Percentiles rank a stretch among this genome's conserved stretches.
Evolutionary conservation across 1,140 invertebrate genomes (phyloP).

Genomic region (Drosophila murphyi): DNA sequence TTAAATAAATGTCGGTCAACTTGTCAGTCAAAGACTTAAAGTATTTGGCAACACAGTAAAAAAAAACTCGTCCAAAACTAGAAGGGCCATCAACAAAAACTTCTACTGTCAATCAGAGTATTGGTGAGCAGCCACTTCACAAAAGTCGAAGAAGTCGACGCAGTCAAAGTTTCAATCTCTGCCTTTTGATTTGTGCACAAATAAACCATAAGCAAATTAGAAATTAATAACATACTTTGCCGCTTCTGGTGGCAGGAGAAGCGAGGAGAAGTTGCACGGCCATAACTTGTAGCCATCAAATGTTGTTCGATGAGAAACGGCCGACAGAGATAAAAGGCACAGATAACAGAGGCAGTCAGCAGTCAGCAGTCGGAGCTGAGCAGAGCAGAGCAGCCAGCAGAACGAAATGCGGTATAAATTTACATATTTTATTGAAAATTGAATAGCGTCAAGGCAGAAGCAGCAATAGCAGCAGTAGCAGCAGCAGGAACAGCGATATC

Average conservation of each 20-base stretch:
- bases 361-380: background rate
- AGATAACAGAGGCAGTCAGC: constrained; percentile 20
- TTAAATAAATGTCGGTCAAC: constrained; percentile 20
- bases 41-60: constrained; percentile 29
- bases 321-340: constrained; percentile 54
- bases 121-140: constrained; percentile 6
- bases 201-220: constrained; percentile 80
- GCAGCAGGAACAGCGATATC: background rate
- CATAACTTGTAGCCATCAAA: constrained; percentile 80
- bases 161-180: constrained; percentile 74
- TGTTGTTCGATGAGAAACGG: constrained; percentile 64
- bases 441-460: constrained; percentile 59
- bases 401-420: constrained; percentile 79
- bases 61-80: background rate
- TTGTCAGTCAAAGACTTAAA: constrained; percentile 33
- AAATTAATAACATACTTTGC: constrained; percentile 82
- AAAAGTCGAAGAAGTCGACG: background rate
- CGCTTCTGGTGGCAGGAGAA: constrained; percentile 52
- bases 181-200: constrained; percentile 81
- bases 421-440: constrained; percentile 82
- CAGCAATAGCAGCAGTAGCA: constrained; percentile 17
- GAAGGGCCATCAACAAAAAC: constrained; percentile 21
- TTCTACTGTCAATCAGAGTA: background rate
- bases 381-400: constrained; percentile 27
- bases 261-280: constrained; percentile 4